Percentiles rank a stretch among this genome's conserved stretches.
These are phyloP conservation scores for Pandemis heparana DNA, from an alignment of 2,888 invertebrate species.

Conservation along the genomic window DNA sequence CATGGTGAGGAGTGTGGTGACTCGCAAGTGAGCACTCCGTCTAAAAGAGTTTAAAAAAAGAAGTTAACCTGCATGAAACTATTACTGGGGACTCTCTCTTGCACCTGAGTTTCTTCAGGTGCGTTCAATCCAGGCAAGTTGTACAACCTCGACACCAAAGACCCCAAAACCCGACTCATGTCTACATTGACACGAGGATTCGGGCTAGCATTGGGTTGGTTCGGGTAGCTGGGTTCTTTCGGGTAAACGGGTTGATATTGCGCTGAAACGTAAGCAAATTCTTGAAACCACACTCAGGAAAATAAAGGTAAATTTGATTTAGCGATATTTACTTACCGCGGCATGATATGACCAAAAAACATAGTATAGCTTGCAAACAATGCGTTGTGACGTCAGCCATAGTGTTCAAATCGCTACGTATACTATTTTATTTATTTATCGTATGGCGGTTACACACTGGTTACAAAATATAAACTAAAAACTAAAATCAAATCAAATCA, in stretches of 20 bases:
- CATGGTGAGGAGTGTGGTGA: too few species aligned
- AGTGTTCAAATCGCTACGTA: not conserved
- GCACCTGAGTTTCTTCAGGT: not conserved
- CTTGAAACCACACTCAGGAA: not conserved
- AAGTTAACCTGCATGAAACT: not conserved
- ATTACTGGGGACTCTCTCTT: not conserved
- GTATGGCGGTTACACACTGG: too few species aligned
- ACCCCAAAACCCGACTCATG: not conserved
- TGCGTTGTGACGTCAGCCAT: not conserved
- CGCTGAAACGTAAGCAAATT: not conserved
- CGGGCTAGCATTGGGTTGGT: not conserved
- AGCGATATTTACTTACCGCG: not conserved
- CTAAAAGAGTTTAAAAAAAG: too few species aligned
- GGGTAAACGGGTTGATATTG: not conserved
- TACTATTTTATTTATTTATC: too few species aligned
- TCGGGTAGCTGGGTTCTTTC: too few species aligned
- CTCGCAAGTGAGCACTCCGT: too few species aligned
- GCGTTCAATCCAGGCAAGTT: not conserved
- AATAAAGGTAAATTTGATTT: not conserved
- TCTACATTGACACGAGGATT: not conserved
- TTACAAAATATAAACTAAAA: too few species aligned
- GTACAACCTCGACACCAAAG: not conserved
- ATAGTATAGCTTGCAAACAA: not conserved
- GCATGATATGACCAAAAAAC: not conserved
- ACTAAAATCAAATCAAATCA: too few species aligned